Percentiles rank a stretch among this genome's conserved stretches.
phyloP scores from a whole-genome alignment of 2,113 vertebrate species.

The Eulacestoma nigropectus region DNA sequence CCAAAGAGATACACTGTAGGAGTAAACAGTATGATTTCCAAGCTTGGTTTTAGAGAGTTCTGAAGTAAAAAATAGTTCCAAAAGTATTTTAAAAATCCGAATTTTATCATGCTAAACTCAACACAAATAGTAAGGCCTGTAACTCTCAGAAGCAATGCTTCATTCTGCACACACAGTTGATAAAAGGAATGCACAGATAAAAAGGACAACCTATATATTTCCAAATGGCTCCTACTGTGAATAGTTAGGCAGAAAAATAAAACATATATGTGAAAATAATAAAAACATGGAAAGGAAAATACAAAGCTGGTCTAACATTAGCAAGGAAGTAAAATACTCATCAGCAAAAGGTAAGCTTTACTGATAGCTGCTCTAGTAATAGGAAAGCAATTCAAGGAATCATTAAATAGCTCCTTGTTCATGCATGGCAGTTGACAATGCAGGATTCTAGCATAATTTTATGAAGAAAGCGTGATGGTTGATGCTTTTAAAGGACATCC shows the following conservation, averaged over 20 bases:
- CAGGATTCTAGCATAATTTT: background rate
- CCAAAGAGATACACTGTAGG: background rate
- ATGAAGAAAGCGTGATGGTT: background rate
- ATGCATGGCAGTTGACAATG: fast-evolving
- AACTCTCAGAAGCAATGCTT: background rate
- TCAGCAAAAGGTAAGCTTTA: background rate
- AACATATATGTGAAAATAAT: background rate
- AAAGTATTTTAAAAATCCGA: background rate
- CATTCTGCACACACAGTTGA: background rate
- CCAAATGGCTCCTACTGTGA: background rate
- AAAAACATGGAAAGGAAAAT: background rate
- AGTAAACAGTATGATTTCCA: background rate
- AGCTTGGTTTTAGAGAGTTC: background rate
- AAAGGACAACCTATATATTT: background rate
- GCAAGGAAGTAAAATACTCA: background rate
- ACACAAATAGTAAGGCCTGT: background rate
- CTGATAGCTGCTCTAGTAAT: background rate
- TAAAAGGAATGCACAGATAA: background rate
- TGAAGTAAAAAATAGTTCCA: background rate
- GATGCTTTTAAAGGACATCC: background rate
- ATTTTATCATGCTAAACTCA: background rate
- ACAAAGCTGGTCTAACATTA: background rate
- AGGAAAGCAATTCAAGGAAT: background rate
- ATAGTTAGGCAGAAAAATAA: background rate
- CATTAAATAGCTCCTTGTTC: background rate